Percentiles rank a stretch among this genome's conserved stretches.
Evolutionary conservation across 2,888 invertebrate species (phyloP).

Genomic region (Pecten maximus): DNA sequence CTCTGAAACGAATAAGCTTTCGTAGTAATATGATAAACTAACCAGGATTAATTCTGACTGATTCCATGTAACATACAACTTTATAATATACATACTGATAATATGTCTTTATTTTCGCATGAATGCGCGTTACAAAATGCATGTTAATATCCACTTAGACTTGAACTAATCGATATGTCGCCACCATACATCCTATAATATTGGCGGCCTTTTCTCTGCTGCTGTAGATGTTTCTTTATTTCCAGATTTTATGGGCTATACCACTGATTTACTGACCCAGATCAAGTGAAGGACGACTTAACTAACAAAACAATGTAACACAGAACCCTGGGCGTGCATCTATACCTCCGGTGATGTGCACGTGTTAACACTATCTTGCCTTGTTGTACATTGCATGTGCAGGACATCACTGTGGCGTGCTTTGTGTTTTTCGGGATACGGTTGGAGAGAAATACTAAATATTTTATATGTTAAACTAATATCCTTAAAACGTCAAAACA

Average conservation of each 20-base stretch:
- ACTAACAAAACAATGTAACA: neutral
- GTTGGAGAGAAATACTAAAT: neutral
- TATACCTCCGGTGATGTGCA: neutral
- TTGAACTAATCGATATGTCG: neutral
- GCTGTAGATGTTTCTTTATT: neutral
- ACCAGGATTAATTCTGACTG: too few species aligned
- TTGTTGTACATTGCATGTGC: neutral
- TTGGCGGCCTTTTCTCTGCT: neutral
- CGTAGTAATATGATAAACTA: too few species aligned
- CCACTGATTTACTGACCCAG: neutral
- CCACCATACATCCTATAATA: neutral
- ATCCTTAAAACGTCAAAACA: too few species aligned
- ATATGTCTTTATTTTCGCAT: neutral
- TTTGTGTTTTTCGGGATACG: neutral
- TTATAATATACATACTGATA: neutral
- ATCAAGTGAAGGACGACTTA: neutral
- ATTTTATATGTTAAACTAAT: too few species aligned
- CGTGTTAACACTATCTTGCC: neutral
- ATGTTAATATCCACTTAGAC: neutral
- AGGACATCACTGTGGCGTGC: neutral
- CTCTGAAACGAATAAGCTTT: too few species aligned
- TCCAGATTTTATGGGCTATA: constrained; percentile 30
- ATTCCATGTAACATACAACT: neutral
- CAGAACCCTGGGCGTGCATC: neutral
- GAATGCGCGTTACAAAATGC: neutral